Evolutionary conservation across 2,113 vertebrate species (phyloP).

Genomic region (Sorex araneus): DNA sequence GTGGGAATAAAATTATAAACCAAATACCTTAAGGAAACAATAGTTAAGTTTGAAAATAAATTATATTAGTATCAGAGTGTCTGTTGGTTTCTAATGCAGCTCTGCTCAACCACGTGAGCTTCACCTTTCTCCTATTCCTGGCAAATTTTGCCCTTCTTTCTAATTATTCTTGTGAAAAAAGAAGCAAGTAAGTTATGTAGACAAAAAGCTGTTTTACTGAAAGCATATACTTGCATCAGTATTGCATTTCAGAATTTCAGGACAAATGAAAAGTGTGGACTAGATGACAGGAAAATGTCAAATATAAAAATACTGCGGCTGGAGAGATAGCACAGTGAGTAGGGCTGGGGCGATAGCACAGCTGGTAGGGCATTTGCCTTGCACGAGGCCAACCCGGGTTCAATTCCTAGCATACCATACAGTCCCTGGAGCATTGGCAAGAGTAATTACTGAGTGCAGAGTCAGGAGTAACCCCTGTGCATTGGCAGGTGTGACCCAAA

Average conservation of each 20-base stretch:
- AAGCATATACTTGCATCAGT: constrained; percentile 1
- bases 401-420: too few species aligned
- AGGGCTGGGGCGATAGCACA: too few species aligned
- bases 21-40: constrained; percentile 45
- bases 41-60: constrained; percentile 23
- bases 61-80: constrained; percentile 7
- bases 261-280: constrained; percentile 38
- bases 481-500: too few species aligned
- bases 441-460: too few species aligned
- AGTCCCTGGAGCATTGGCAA: too few species aligned
- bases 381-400: too few species aligned
- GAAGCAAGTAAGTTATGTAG: background rate
- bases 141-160: constrained; percentile 40
- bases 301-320: too few species aligned
- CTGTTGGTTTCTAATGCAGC: background rate
- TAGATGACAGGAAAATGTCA: too few species aligned
- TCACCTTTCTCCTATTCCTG: background rate
- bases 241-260: constrained; percentile 45
- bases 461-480: too few species aligned
- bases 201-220: constrained; percentile 25
- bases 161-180: constrained; percentile 36
- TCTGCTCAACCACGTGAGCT: background rate
- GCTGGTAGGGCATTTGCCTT: too few species aligned
- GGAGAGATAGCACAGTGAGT: too few species aligned
- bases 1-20: constrained; percentile 22